Conservation (phyloP, 2,888 invertebrate genomes). For the Leucozona laternaria region DNA sequence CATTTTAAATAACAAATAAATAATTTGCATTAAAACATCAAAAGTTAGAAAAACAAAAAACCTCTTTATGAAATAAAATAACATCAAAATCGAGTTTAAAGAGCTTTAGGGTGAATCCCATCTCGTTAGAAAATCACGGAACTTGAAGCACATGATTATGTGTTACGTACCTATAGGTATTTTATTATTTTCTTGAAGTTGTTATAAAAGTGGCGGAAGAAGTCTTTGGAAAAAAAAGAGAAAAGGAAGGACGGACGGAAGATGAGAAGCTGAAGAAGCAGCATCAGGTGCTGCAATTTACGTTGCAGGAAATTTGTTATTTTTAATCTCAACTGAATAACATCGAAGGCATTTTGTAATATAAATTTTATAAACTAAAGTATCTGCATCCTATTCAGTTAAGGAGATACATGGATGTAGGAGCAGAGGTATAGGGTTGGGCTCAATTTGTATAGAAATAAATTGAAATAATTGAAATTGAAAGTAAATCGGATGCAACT, state of each 20-base stretch:
- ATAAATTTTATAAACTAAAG: slow-evolving; percentile 20
- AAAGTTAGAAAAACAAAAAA: not conserved
- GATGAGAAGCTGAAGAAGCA: slow-evolving; percentile 28
- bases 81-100: not conserved
- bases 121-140: slow-evolving; percentile 10
- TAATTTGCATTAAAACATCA: slow-evolving; percentile 12
- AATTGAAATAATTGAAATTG: no score
- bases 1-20: no score
- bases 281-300: slow-evolving; percentile 40
- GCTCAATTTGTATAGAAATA: not conserved
- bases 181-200: slow-evolving; percentile 19
- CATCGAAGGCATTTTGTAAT: slow-evolving; percentile 23
- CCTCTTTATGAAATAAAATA: not conserved
- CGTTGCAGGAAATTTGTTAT: slow-evolving; percentile 61
- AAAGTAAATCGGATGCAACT: not conserved
- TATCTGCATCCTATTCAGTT: not conserved
- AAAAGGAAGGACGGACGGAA: not conserved
- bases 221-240: not conserved
- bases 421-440: not conserved
- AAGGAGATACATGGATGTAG: not conserved
- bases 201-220: slow-evolving; percentile 12
- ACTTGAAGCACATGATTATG: not conserved
- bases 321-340: slow-evolving; percentile 22
- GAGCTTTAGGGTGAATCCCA: not conserved
- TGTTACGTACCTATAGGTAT: not conserved